Evolutionary conservation across 2,888 invertebrate species (phyloP).

Genomic region (Meliscaeva auricollis): DNA sequence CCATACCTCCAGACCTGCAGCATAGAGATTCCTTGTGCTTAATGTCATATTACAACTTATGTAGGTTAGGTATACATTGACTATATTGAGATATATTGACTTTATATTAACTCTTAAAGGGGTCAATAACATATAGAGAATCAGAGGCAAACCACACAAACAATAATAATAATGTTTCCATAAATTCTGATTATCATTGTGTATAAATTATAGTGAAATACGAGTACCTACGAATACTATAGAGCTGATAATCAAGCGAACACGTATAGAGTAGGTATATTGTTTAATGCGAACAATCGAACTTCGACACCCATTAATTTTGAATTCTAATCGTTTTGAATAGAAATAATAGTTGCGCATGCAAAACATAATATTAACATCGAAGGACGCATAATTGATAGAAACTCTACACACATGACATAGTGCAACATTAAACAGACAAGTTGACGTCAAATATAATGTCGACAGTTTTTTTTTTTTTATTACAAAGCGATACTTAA

Average conservation of each 20-base stretch:
- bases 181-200: constrained; percentile 29
- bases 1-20: too few species aligned
- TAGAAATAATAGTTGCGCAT: constrained; percentile 42
- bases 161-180: constrained; percentile 17
- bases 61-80: neutral
- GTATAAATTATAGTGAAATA: constrained; percentile 30
- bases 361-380: constrained; percentile 44
- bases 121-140: constrained; percentile 18
- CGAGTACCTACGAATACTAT: neutral
- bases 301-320: constrained; percentile 54
- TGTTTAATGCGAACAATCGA: constrained; percentile 20
- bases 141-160: neutral
- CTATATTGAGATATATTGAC: neutral
- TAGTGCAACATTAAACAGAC: constrained; percentile 19
- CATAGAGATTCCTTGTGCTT: neutral
- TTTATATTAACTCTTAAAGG: constrained; percentile 1
- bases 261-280: neutral
- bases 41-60: constrained; percentile 13
- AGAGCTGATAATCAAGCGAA: constrained; percentile 20
- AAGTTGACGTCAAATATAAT: constrained; percentile 15
- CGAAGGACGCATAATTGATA: constrained; percentile 37
- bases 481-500: neutral
- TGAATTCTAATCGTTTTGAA: constrained; percentile 53
- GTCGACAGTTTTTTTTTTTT: neutral
- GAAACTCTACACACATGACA: neutral